Percentiles rank a stretch among this genome's conserved stretches.
Conservation (phyloP, 2,888 invertebrate genomes). For the Hartigia nigra region DNA sequence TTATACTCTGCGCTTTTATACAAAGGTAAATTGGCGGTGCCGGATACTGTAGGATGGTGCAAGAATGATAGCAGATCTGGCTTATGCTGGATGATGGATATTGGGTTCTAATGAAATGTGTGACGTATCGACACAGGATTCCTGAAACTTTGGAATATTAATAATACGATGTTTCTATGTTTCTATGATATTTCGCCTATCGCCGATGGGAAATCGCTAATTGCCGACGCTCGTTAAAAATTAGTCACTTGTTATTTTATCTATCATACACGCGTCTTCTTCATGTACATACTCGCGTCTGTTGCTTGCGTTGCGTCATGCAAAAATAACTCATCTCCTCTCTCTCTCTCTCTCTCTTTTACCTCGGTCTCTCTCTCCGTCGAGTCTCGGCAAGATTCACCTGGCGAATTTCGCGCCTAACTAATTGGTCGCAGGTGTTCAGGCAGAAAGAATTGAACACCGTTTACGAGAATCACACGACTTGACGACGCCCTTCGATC, state of each 20-base stretch:
- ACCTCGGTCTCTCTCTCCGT: conserved; percentile 53
- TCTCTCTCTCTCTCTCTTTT: conserved; percentile 61
- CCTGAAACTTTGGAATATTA: neutral
- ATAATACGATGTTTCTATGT: neutral
- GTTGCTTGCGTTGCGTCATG: conserved; percentile 45
- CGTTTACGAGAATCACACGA: conserved; percentile 2
- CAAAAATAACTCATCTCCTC: conserved; percentile 60
- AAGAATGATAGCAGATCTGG: neutral
- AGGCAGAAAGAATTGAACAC: conserved; percentile 35
- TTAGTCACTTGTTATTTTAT: neutral
- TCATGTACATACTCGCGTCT: conserved; percentile 11
- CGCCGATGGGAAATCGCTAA: neutral
- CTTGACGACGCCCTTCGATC: neutral
- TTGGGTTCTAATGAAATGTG: neutral
- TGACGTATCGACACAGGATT: neutral
- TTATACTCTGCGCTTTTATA: conserved; percentile 39
- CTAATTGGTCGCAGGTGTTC: conserved; percentile 43
- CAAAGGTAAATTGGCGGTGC: conserved; percentile 34
- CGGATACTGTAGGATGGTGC: conserved; percentile 27
- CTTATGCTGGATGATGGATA: neutral
- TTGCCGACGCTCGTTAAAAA: conserved; percentile 47
- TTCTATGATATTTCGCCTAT: neutral
- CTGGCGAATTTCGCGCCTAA: conserved; percentile 1
- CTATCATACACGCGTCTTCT: neutral
- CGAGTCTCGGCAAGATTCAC: neutral